Evolutionary conservation across 2,113 vertebrate genomes (phyloP).

Genomic region (Sceloporus tristichus): DNA sequence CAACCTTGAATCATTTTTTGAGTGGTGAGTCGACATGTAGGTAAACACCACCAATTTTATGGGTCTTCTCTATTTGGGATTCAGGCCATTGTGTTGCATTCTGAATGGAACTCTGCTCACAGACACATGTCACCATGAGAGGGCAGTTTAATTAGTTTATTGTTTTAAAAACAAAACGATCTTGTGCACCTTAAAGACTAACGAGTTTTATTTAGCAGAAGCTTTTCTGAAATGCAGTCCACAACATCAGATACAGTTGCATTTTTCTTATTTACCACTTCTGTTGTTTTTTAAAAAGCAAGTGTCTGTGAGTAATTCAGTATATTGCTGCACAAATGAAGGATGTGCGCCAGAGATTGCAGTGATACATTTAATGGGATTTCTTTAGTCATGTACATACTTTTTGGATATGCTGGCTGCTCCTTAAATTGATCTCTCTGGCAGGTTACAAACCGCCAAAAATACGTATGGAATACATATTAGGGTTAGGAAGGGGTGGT

Average conservation of each 20-base stretch:
- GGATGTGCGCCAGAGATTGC: neutral
- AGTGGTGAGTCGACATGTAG: too few relatives aligned
- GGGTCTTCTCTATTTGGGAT: neutral
- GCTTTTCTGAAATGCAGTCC: neutral
- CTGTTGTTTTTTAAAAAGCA: neutral
- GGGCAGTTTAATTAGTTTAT: neutral
- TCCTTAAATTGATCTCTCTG: neutral
- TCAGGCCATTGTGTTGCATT: too few relatives aligned
- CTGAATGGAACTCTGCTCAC: neutral
- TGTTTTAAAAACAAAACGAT: too few relatives aligned
- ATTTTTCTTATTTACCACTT: neutral
- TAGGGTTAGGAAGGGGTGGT: too few relatives aligned
- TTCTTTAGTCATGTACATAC: neutral
- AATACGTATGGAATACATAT: too few relatives aligned
- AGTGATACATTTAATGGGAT: neutral
- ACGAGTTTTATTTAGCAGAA: neutral
- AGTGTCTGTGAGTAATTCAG: neutral
- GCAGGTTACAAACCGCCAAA: too few relatives aligned
- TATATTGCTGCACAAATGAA: neutral
- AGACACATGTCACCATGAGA: neutral
- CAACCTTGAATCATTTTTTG: too few relatives aligned
- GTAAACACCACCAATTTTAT: neutral
- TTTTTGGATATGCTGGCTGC: neutral
- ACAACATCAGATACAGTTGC: neutral
- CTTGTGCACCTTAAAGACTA: too few relatives aligned